These are phyloP conservation scores for Agrotis puta DNA, from an alignment of 2,888 invertebrate species.

Conservation along the genomic window DNA sequence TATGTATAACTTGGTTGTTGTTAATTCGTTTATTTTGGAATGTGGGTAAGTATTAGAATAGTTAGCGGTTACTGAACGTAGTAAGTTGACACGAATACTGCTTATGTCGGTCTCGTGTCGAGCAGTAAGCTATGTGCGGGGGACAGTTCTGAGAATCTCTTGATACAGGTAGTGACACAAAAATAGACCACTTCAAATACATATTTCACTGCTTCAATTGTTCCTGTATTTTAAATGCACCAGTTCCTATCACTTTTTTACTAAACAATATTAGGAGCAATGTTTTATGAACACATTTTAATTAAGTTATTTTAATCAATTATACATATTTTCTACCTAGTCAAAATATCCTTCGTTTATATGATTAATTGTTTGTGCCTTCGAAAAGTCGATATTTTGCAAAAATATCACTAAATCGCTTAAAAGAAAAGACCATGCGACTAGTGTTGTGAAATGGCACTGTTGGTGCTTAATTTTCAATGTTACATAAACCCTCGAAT, in stretches of 20 bases:
- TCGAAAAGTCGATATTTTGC: conserved; percentile 7
- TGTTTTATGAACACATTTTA: conserved; percentile 11
- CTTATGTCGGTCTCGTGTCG: conserved; percentile 11
- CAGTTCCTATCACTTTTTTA: conserved; percentile 42
- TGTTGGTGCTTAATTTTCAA: conserved; percentile 18
- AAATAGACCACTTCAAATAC: not conserved
- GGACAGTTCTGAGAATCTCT: conserved; percentile 46
- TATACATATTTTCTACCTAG: conserved; percentile 2
- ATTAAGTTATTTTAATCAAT: no score
- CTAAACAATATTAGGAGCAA: conserved; percentile 19
- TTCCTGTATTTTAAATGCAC: conserved; percentile 44
- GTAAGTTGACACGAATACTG: conserved; percentile 39
- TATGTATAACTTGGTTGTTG: conserved; percentile 86
- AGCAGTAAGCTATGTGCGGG: conserved; percentile 32
- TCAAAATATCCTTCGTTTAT: conserved; percentile 4
- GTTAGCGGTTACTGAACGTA: conserved; percentile 59
- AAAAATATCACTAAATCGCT: conserved; percentile 3
- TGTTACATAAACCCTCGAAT: conserved; percentile 7
- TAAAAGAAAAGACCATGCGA: not conserved
- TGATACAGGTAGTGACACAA: not conserved
- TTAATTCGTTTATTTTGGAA: conserved; percentile 81
- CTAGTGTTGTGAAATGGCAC: conserved; percentile 1
- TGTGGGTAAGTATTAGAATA: conserved; percentile 83
- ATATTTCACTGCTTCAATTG: conserved; percentile 15
- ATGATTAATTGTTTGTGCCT: not conserved